phyloP scores from a whole-genome alignment of 1,140 invertebrate genomes.

The Drosophila ohnishii region DNA sequence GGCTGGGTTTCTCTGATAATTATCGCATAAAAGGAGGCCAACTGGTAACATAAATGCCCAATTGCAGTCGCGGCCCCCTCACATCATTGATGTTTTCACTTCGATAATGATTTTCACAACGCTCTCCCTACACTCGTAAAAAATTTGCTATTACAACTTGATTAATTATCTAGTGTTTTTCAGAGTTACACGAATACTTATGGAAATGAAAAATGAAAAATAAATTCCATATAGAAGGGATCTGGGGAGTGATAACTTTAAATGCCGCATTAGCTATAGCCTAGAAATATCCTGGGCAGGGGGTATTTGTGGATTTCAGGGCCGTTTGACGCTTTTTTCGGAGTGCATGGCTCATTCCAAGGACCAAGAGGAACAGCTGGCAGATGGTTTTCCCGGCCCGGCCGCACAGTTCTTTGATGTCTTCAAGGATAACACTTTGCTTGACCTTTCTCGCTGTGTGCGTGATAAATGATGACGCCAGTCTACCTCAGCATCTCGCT shows the following conservation, averaged over 20 bases:
- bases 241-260: too few species aligned
- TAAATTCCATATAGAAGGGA: neutral
- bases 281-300: neutral
- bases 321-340: neutral
- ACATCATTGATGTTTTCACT: slow-evolving; percentile 67
- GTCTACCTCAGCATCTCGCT: slow-evolving; percentile 6
- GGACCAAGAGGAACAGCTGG: slow-evolving; percentile 60
- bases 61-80: slow-evolving; percentile 28
- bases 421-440: slow-evolving; percentile 73
- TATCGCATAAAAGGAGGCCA: slow-evolving; percentile 25
- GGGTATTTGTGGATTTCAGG: neutral
- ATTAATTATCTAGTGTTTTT: neutral
- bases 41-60: slow-evolving; percentile 9
- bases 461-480: slow-evolving; percentile 72
- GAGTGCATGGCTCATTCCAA: slow-evolving; percentile 16
- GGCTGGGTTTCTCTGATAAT: slow-evolving; percentile 26
- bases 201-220: neutral
- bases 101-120: slow-evolving; percentile 56
- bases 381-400: slow-evolving; percentile 32
- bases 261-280: neutral
- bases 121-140: slow-evolving; percentile 3
- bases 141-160: neutral
- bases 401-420: slow-evolving; percentile 50
- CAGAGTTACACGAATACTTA: too few species aligned
- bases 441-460: slow-evolving; percentile 61